Conservation (phyloP, 2,888 invertebrate species). For the Caradrina kadenii region DNA sequence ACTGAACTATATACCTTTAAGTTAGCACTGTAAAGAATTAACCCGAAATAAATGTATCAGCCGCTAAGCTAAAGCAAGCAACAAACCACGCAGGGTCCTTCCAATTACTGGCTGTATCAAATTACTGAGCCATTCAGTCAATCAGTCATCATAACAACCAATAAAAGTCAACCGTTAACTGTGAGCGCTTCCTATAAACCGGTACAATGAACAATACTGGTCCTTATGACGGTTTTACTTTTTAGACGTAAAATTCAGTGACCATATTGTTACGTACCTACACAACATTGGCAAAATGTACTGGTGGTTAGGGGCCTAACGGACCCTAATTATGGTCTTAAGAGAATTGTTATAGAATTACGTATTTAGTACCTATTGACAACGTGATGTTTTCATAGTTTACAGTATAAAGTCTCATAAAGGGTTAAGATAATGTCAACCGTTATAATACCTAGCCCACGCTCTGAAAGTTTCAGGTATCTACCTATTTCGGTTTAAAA, state of each 20-base stretch:
- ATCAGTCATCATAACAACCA: constrained; percentile 53
- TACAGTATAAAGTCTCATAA: not conserved
- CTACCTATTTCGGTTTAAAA: too few relatives aligned
- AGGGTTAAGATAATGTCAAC: not conserved
- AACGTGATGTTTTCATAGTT: not conserved
- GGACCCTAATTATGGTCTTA: not conserved
- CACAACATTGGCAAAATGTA: not conserved
- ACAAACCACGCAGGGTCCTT: not conserved
- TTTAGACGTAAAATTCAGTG: not conserved
- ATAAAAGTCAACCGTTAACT: constrained; percentile 41
- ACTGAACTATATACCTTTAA: too few relatives aligned
- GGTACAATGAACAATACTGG: constrained; percentile 39
- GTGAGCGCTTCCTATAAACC: constrained; percentile 38
- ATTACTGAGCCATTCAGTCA: constrained; percentile 50
- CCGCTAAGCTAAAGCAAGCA: not conserved
- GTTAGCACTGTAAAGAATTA: not conserved
- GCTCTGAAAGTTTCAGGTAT: too few relatives aligned
- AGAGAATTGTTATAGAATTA: not conserved
- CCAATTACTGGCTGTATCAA: constrained; percentile 25
- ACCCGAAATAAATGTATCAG: not conserved
- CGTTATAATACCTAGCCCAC: too few relatives aligned
- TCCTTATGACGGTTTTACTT: constrained; percentile 19
- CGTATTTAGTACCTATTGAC: not conserved
- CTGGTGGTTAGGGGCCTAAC: not conserved
- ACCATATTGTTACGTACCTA: not conserved